Base-by-base conservation (phyloP, 2,888 invertebrate species). In the Tethea ocularis region DNA sequence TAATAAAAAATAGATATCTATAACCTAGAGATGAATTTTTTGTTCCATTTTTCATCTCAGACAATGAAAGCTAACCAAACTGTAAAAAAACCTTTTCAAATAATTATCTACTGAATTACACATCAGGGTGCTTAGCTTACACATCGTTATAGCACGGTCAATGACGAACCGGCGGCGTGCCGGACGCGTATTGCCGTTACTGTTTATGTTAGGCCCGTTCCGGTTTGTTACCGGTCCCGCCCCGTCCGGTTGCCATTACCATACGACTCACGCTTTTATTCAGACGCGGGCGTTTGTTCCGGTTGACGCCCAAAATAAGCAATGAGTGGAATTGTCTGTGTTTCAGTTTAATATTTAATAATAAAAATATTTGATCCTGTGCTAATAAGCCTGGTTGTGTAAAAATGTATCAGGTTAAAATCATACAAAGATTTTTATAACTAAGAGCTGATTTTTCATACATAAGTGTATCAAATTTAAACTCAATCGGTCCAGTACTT, bases 181-280 rank as follows among this genome's bases (percentile, higher is more conserved):
- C 74, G 76, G 77, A 75, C 62, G 55, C 66, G 61, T 64, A 46
- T 46, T 46, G 65, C 70, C 72, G 74, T 76, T 71, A 68, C 72
- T 75, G 81, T 79, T 80, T 77, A 77, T 75, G 75, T 76, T 72
- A 63, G 67, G 20, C 33, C 65, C 63, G 66, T 72, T 73, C 74
- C 73, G 70, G 70, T 51, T 51, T 46, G 46, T 46, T 55, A 38
- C 69, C 60, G 65, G 63, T 59, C 63, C 63, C 60, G 60, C 59
- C 57, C 64, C 69, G 69, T 75, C 78, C 80, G 76, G 80, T 75
- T 65, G 62, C 77, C 76, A 77, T 83, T 81, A 74, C 70, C 72
- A 71, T 72, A 73, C 70, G 61, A 60, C 60, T 57, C 51, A 61
- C 56, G 60, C 62, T 66, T 70, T 71, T 74, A 71, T 72, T 72